These are phyloP conservation scores for Montipora sp. DNA, from an alignment of 64 coral and sea anemone species.

Conservation along the genomic window DNA sequence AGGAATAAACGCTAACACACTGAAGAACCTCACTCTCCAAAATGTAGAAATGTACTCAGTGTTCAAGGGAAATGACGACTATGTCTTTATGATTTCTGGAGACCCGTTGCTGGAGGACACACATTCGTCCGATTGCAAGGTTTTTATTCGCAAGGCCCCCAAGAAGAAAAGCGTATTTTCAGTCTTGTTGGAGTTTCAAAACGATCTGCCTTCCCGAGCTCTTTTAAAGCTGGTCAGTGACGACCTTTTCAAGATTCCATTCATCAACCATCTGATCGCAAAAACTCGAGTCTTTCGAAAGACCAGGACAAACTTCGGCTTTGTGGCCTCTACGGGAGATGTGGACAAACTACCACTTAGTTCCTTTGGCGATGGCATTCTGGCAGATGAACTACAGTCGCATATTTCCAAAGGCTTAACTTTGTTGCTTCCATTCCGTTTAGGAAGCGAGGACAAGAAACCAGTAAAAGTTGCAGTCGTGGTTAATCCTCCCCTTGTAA, in stretches of 20 bases:
- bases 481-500: conserved; percentile 73
- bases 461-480: conserved; percentile 86
- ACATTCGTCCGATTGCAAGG: conserved; percentile 70
- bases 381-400: conserved; percentile 82
- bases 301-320: conserved; percentile 83
- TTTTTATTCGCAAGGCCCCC: conserved; percentile 83
- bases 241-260: conserved; percentile 89
- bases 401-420: conserved; percentile 95
- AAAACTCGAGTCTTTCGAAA: conserved; percentile 80
- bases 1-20: conserved; percentile 72
- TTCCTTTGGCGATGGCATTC: conserved; percentile 86
- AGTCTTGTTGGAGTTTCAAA: conserved; percentile 83
- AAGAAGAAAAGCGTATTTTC: conserved; percentile 90
- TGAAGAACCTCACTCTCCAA: conserved; percentile 73
- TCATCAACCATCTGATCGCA: conserved; percentile 88
- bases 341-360: conserved; percentile 89
- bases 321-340: conserved; percentile 92
- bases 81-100: conserved; percentile 95
- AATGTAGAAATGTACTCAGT: conserved; percentile 96
- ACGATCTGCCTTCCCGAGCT: conserved; percentile 75
- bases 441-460: conserved; percentile 65
- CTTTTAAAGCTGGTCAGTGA: conserved; percentile 87
- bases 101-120: conserved; percentile 61
- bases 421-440: conserved; percentile 86
- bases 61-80: conserved; percentile 87